Percentiles rank a stretch among this genome's conserved stretches.
Evolutionary conservation across 2,113 vertebrate species (phyloP).

Genomic region (Pungitius pungitius): DNA sequence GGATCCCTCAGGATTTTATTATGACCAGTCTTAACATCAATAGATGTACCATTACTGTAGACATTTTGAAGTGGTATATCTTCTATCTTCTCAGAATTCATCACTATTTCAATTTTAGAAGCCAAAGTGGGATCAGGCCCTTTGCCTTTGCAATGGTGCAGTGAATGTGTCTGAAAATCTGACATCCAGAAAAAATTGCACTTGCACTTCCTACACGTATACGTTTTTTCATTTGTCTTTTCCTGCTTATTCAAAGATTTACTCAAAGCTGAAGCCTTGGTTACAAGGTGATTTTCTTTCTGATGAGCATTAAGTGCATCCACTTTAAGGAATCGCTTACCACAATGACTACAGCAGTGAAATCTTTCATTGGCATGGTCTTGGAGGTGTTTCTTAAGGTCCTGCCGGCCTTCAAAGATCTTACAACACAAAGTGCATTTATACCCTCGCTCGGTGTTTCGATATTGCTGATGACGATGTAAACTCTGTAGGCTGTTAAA

Average conservation of each 20-base stretch:
- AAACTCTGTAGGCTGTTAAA: conserved; percentile 78
- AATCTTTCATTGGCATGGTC: conserved; percentile 77
- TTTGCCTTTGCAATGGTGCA: conserved; percentile 77
- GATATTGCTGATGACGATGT: conserved; percentile 80
- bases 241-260: conserved; percentile 66
- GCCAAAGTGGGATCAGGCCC: conserved; percentile 36
- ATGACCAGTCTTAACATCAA: conserved; percentile 52
- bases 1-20: conserved; percentile 34
- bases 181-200: conserved; percentile 83
- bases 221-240: conserved; percentile 72
- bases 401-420: conserved; percentile 72
- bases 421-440: conserved; percentile 83
- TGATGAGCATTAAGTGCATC: conserved; percentile 76
- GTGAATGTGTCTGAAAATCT: conserved; percentile 80
- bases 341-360: conserved; percentile 79
- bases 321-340: conserved; percentile 80
- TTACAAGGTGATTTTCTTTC: conserved; percentile 68
- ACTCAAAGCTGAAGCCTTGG: conserved; percentile 39
- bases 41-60: conserved; percentile 55
- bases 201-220: conserved; percentile 79
- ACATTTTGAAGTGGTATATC: conserved; percentile 33
- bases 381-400: conserved; percentile 77
- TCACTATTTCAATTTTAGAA: conserved; percentile 48
- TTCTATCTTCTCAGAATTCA: conserved; percentile 46
- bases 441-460: conserved; percentile 77